Evolutionary conservation across 2,888 invertebrate genomes (phyloP), one percentile per base, ranked within the genome.

Genomic region (Torymus texanus): DNA sequence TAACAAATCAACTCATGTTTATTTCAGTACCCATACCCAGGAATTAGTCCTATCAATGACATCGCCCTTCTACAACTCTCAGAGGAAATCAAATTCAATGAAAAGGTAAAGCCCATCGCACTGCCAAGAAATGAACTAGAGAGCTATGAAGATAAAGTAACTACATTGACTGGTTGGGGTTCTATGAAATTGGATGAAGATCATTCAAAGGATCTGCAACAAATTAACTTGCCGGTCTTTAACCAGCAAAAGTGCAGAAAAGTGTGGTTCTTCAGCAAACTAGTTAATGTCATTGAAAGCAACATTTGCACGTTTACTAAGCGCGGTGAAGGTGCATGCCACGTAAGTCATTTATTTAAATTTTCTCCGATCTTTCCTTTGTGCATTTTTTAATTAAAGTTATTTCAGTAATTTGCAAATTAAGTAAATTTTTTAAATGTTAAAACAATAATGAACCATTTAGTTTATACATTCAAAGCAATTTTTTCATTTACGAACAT

Each of bases 261-360:
- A 29, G 8, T 4, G 1, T 29, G 73, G 89, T 89, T 79, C 85
- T 14, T 51, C 0, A 72, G 12, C 16, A 50, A 41, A 71, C 41
- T 55, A 78, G 82, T 10, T 13, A 13, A 24, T 11, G 5, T 55
- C 0, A 91, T 93, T 0, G 91, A 88, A 83, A 90, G 90, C 8
- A 87, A 90, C 0, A 92, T 93, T 83, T 94, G 94, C 84, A 92
- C 93, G 0, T 88, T 92, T 18, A 93, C 92, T 58, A 91, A 90
- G 84, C 85, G 86, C 59, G 93, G 93, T 0, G 92, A 93, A 89
- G 94, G 94, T 0, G 93, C 93, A 82, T 93, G 93, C 84, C 92
- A 93, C 84, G 93, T 93, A 86, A 92, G 92, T 88, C 24, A 1
- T 58, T 50, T 14, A 12, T 41, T 13, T 16, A 0, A 16, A 70